Evolutionary conservation across 1,140 invertebrate genomes (phyloP).

Genomic region (Olivierus martensii): DNA sequence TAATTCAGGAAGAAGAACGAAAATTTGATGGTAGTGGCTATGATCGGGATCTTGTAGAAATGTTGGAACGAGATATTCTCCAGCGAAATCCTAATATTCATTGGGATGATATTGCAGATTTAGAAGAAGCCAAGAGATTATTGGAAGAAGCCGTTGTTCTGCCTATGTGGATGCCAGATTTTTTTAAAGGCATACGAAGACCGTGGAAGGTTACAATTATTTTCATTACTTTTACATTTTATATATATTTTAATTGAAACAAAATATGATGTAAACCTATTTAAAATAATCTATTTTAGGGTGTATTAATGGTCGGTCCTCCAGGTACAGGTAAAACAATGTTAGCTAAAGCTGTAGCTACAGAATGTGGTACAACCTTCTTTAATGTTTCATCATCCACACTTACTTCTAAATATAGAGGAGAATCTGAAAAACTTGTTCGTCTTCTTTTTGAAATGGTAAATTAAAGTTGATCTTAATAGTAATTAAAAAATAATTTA

Average conservation of each 20-base stretch:
- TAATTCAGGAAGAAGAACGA: slow-evolving; percentile 44
- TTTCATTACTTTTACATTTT: neutral
- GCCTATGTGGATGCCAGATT: slow-evolving; percentile 96
- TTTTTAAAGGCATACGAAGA: slow-evolving; percentile 89
- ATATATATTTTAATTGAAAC: too few species aligned
- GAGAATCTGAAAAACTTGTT: slow-evolving; percentile 97
- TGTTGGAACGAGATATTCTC: slow-evolving; percentile 91
- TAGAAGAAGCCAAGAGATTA: slow-evolving; percentile 84
- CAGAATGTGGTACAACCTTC: slow-evolving; percentile 97
- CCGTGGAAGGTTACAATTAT: slow-evolving; percentile 55
- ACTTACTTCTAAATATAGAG: slow-evolving; percentile 93
- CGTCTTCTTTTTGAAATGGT: slow-evolving; percentile 97
- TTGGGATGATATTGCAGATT: slow-evolving; percentile 96
- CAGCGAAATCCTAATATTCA: slow-evolving; percentile 94
- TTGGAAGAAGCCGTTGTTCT: slow-evolving; percentile 96
- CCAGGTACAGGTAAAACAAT: slow-evolving; percentile 98
- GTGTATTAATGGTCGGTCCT: slow-evolving; percentile 93
- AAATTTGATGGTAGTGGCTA: slow-evolving; percentile 81
- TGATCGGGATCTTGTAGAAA: slow-evolving; percentile 88
- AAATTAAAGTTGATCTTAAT: slow-evolving; percentile 10
- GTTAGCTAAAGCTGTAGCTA: slow-evolving; percentile 97
- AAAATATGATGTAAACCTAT: too few species aligned
- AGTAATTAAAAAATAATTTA: slow-evolving; percentile 3
- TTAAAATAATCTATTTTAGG: too few species aligned
- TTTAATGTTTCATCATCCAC: slow-evolving; percentile 98